Conservation (phyloP, 1,140 invertebrate species). For the Oryzaephilus surinamensis region DNA sequence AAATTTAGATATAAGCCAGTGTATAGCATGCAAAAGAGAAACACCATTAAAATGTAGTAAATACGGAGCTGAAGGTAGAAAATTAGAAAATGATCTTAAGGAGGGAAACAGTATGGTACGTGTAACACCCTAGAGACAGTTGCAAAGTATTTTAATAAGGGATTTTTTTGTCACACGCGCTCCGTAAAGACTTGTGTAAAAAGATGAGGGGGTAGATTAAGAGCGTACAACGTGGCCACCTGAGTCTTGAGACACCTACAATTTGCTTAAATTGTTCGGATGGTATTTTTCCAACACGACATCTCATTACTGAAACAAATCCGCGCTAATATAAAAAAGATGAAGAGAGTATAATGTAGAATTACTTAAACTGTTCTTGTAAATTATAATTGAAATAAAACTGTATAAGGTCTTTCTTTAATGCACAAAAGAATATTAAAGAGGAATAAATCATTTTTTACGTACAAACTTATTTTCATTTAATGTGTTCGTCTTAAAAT, state of each 20-base stretch:
- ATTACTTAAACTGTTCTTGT: too few species aligned
- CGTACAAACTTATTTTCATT: too few species aligned
- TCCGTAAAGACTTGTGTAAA: conserved; percentile 18
- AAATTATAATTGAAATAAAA: too few species aligned
- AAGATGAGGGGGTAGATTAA: conserved; percentile 19
- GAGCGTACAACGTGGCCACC: conserved; percentile 13
- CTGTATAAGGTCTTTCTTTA: too few species aligned
- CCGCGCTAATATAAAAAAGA: conserved; percentile 18
- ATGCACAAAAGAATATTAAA: too few species aligned
- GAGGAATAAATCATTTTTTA: too few species aligned
- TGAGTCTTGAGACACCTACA: conserved; percentile 16
- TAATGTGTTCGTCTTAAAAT: too few species aligned
- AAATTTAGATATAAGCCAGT: too few species aligned
- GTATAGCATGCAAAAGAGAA: too few species aligned
- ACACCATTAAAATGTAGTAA: too few species aligned
- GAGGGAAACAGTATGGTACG: conserved; percentile 5
- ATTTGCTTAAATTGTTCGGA: conserved; percentile 20
- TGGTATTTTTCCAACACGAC: conserved; percentile 19
- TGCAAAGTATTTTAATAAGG: conserved; percentile 24
- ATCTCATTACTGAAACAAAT: conserved; percentile 19
- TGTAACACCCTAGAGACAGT: conserved; percentile 16
- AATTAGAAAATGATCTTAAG: conserved; percentile 18
- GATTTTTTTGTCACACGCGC: conserved; percentile 24
- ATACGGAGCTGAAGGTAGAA: conserved; percentile 19
- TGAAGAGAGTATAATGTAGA: conserved; percentile 7